Percentiles rank a stretch among this genome's conserved stretches.
Conservation (phyloP, 1,140 invertebrate species). For the Drosophila kikkawai region DNA sequence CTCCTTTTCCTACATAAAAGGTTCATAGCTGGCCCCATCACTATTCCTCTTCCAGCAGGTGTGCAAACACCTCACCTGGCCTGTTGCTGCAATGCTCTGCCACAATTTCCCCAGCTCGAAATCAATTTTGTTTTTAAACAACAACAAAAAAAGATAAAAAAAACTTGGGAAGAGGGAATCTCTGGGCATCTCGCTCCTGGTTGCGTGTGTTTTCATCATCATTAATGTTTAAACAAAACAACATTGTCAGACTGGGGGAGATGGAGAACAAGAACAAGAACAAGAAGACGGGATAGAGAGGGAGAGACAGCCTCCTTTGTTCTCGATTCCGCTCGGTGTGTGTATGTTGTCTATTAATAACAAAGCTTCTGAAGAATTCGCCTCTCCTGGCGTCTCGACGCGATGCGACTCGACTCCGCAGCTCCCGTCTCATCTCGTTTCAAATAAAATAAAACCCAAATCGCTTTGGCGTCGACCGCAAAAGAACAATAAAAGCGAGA, state of each 20-base stretch:
- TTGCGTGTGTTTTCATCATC: slow-evolving; percentile 80
- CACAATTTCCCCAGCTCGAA: slow-evolving; percentile 20
- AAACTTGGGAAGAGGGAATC: slow-evolving; percentile 10
- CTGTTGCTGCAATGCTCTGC: slow-evolving; percentile 31
- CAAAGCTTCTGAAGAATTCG: slow-evolving; percentile 79
- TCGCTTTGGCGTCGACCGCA: slow-evolving; percentile 71
- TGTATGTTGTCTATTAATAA: slow-evolving; percentile 80
- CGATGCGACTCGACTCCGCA: slow-evolving; percentile 22
- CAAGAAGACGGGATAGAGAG: background rate
- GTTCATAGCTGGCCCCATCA: background rate
- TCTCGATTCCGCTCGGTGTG: slow-evolving; percentile 67
- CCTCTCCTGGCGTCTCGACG: slow-evolving; percentile 56
- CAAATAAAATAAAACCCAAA: slow-evolving; percentile 34
- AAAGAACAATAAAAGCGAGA: slow-evolving; percentile 71
- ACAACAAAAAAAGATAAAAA: slow-evolving; percentile 1
- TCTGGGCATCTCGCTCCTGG: slow-evolving; percentile 30
- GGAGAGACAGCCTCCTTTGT: slow-evolving; percentile 13
- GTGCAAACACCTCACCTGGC: slow-evolving; percentile 30
- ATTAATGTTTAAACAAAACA: slow-evolving; percentile 82
- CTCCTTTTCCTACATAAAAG: slow-evolving; percentile 5
- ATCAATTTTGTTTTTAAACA: slow-evolving; percentile 52
- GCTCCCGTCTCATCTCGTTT: too few species aligned
- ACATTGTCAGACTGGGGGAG: slow-evolving; percentile 65
- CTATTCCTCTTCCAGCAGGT: slow-evolving; percentile 4
- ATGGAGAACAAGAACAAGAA: slow-evolving; percentile 18